Conservation (phyloP, 2,888 invertebrate species). For the Trachelus iudaicus region DNA sequence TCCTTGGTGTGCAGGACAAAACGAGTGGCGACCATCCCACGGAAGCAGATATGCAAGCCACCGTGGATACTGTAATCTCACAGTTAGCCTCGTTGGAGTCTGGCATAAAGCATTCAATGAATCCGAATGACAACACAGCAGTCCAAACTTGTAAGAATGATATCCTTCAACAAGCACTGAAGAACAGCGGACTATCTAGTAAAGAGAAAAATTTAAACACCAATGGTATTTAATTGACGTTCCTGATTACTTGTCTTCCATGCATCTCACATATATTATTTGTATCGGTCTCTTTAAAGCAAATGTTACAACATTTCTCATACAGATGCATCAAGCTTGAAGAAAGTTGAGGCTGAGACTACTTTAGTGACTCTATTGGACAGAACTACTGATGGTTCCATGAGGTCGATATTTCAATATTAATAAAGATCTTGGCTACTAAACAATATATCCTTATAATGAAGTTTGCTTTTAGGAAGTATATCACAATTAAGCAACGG, state of each 20-base stretch:
- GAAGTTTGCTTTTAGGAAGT: slow-evolving; percentile 45
- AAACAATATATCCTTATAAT: not conserved
- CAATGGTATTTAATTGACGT: slow-evolving; percentile 4
- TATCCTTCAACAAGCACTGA: slow-evolving; percentile 69
- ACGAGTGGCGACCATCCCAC: slow-evolving; percentile 37
- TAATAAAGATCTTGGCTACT: not conserved
- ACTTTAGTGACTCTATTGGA: slow-evolving; percentile 55
- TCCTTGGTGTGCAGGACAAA: not conserved
- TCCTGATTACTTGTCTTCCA: not conserved
- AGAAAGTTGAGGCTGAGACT: slow-evolving; percentile 42
- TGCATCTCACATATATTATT: not conserved
- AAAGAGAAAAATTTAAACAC: slow-evolving; percentile 36
- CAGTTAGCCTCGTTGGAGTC: slow-evolving; percentile 50
- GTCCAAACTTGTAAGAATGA: slow-evolving; percentile 49
- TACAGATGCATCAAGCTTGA: slow-evolving; percentile 12
- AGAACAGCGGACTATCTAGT: slow-evolving; percentile 53
- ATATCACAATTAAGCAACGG: slow-evolving; percentile 68
- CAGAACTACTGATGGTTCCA: slow-evolving; percentile 44
- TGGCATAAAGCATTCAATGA: slow-evolving; percentile 31
- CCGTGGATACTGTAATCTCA: slow-evolving; percentile 53
- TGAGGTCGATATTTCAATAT: slow-evolving; percentile 39
- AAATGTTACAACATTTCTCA: not conserved
- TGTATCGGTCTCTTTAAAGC: not conserved
- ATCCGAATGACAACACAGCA: slow-evolving; percentile 25
- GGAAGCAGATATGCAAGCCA: slow-evolving; percentile 50